Percentiles rank a stretch among this genome's conserved stretches.
Conservation (phyloP, 2,113 vertebrate species). For the Pedetes capensis region DNA sequence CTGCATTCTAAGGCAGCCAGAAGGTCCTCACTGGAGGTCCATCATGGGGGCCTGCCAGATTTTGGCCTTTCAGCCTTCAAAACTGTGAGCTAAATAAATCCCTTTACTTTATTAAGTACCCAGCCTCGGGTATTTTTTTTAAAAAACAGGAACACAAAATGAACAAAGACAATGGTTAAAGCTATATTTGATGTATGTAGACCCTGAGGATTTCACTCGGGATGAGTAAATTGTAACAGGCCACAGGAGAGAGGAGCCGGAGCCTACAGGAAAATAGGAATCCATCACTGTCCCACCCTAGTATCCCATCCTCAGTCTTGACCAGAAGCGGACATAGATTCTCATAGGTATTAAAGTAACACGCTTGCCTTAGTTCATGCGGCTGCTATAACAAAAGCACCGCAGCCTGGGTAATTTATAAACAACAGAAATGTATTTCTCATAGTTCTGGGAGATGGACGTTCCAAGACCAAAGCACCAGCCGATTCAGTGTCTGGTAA, state of each 20-base stretch:
- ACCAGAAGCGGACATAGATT: neutral
- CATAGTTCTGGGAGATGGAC: neutral
- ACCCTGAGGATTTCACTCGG: conserved; percentile 1
- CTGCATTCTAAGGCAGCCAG: neutral
- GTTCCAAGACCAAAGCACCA: neutral
- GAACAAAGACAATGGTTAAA: neutral
- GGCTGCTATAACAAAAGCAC: neutral
- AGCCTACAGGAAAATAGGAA: neutral
- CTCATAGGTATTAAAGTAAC: neutral
- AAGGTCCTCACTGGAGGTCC: neutral
- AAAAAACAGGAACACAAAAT: neutral
- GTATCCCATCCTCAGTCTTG: neutral
- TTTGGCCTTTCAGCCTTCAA: neutral
- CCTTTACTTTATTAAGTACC: neutral
- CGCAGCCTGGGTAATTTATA: neutral
- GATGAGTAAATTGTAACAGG: neutral
- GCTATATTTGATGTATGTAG: neutral
- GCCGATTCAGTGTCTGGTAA: neutral
- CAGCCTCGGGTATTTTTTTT: neutral
- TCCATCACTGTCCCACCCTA: neutral
- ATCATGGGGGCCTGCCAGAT: neutral
- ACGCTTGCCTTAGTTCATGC: neutral
- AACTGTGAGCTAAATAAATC: neutral
- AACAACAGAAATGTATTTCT: neutral
- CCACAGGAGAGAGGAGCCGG: neutral